Base-by-base conservation (phyloP, 2,113 vertebrate genomes). In the Gila orcuttii region DNA sequence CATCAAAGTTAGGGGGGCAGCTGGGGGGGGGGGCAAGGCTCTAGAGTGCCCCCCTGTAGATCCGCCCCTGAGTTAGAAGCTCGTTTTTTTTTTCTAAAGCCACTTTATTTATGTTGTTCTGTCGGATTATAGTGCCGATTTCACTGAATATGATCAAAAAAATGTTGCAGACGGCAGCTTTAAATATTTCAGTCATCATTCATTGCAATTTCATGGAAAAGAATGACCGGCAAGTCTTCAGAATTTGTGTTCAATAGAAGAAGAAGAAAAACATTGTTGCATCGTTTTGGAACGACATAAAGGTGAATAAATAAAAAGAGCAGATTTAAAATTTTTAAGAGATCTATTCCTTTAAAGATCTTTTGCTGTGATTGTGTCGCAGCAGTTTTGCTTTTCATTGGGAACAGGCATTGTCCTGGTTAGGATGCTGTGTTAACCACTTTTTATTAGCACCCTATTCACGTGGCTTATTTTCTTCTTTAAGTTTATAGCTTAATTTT, bases 381-480 rank as follows among this genome's bases (percentile, higher is more conserved):
- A 79, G 21, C 31, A 12, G 31, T n/a, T 52, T 60, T 12, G 19
- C 17, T 21, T 55, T 77, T 50, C 17, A 31, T 25, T 55, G 25
- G 25, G 50, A 77, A 55, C 25, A 52, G 45, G 19, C 47, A 33
- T 55, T 25, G 3, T 31, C 75, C 75, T 77, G 31, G 50, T n/a
- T 23, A 79, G 23, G 10, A 39, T 23, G 39, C 31, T 25, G 47
- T 73, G 50, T 52, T 52, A 83, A 39, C 21, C 39, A 7, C 64
- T 31, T 21, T 74, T 84, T 84, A 84, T 84, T 60, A 74, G 33
- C 39, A 47, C 8, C 57, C 55, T 36, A 84, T 84, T 75, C 33
- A 47, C 74, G 50, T 83, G 31, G 50, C 50, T 39, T 83, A 42
- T 39, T 42, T 59, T 59, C 31, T 74, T 39, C 12, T 45, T 50